Percentiles rank a stretch among this genome's conserved stretches.
These are phyloP conservation scores for Sapajus apella DNA, from an alignment of 2,113 vertebrate genomes.

Conservation along the genomic window DNA sequence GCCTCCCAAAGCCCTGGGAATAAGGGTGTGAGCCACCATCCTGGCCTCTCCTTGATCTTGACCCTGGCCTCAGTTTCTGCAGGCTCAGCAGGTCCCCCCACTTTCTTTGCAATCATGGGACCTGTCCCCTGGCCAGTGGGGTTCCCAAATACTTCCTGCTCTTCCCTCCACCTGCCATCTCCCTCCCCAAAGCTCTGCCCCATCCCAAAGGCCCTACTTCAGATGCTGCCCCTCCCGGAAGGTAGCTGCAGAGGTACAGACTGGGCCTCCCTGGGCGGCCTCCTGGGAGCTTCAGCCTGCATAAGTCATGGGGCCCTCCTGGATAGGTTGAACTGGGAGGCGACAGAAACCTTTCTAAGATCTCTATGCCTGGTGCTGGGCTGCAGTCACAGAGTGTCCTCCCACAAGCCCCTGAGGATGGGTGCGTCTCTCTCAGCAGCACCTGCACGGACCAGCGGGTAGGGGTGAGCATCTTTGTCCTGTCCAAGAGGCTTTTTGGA, in stretches of 20 bases:
- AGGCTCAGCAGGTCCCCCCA: too few relatives aligned
- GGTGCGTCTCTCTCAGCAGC: not conserved
- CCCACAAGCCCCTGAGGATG: not conserved
- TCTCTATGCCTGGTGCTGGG: not conserved
- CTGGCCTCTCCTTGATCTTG: not conserved
- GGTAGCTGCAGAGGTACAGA: not conserved
- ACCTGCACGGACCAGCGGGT: too few relatives aligned
- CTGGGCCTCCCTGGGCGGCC: not conserved
- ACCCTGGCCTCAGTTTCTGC: not conserved
- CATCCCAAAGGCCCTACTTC: not conserved
- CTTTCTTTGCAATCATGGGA: not conserved
- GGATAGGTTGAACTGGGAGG: not conserved
- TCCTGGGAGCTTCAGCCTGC: not conserved
- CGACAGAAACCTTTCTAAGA: not conserved
- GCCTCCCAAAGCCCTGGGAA: too few relatives aligned
- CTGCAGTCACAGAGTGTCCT: not conserved
- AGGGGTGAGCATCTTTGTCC: not conserved
- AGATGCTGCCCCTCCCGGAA: not conserved
- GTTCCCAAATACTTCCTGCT: not conserved
- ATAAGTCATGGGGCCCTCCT: not conserved
- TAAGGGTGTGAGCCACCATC: too few relatives aligned
- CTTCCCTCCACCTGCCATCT: not conserved
- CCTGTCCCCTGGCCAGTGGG: not conserved
- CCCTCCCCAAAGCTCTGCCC: not conserved
- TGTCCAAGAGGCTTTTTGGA: not conserved